Conservation (phyloP, 2,888 invertebrate genomes). For the Lithodes maja region DNA sequence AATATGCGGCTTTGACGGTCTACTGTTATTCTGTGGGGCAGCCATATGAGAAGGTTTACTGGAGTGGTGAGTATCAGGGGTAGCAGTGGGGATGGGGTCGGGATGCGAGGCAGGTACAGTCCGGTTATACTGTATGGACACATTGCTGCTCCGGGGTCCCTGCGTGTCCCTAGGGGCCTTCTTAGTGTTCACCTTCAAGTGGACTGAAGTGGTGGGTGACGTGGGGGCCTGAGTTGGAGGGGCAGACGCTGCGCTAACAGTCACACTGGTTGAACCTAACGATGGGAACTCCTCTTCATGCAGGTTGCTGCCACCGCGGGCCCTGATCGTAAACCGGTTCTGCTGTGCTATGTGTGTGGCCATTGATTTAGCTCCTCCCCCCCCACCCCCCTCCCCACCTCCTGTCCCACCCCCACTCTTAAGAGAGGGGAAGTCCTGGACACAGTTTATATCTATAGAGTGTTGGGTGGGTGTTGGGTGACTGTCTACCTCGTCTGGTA, state of each 20-base stretch:
- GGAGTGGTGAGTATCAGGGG: background rate
- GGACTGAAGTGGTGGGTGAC: conserved; percentile 66
- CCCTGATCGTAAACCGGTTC: conserved; percentile 73
- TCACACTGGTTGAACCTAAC: conserved; percentile 71
- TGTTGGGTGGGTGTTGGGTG: conserved; percentile 60
- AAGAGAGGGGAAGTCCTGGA: conserved; percentile 71
- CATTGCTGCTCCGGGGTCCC: conserved; percentile 55
- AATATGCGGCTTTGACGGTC: conserved; percentile 43
- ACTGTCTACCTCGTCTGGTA: conserved; percentile 49
- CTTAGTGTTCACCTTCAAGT: conserved; percentile 66
- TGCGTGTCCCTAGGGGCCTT: conserved; percentile 46
- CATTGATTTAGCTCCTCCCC: conserved; percentile 71
- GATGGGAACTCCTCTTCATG: conserved; percentile 74
- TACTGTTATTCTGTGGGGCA: background rate
- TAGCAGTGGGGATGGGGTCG: conserved; percentile 24
- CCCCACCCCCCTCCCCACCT: conserved; percentile 51
- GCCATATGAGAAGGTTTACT: background rate
- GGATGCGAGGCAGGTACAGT: conserved; percentile 47
- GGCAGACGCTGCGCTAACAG: conserved; percentile 44
- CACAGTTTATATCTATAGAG: conserved; percentile 71
- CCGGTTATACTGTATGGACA: conserved; percentile 69
- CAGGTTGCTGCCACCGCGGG: conserved; percentile 66
- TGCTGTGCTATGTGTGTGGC: conserved; percentile 74
- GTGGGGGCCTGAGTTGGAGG: conserved; percentile 46
- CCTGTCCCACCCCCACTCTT: conserved; percentile 45